Base-by-base conservation (phyloP, 2,113 vertebrate species). In the Tamias sibiricus region DNA sequence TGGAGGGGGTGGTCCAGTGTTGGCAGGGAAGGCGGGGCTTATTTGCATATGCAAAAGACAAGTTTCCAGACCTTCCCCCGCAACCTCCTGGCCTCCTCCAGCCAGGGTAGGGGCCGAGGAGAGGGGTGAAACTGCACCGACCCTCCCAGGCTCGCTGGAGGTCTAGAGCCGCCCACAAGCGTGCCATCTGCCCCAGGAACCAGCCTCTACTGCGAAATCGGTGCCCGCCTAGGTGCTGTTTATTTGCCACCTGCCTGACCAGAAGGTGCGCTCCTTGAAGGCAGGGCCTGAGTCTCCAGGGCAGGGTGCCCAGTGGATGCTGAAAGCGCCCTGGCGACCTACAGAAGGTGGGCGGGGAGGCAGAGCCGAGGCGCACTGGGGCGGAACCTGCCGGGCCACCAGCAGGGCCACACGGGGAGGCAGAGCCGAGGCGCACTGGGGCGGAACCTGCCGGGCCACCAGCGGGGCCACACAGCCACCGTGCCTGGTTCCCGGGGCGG, bases 121-220 rank as follows among this genome's bases (percentile, higher is more conserved):
- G 5, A 8, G 17, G 22, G 8, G 20, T 1, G 11, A 4, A 47
- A 11, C 57, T 17, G 3, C 2, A 0, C 4, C 16, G 3, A 28
- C 7, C 35, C 37, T 35, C 16, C 2, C 37, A 8, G 8, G 64
- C 44, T 22, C 22, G 9, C 22, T 6, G 9, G 37, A 8, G 64
- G 57, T 42, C 62, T 47, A 2, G 47, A 32, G 2, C 1, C 1
- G 0, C 44, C 54, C 37, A 13, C 47, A 12, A 6, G 0, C 0
- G n/a, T 2, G 37, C 35, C 59, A n/a, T 54, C 19, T 12, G 5
- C 52, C 76, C 16, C 9, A 3, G 19, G 66, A 75, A 59, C 11
- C 2, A 28, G 26, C 12, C 7, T 10, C 37, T 22, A 2, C 37
- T 12, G 0, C 3, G 11, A 1, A 5, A 59, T 30, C 49, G 0